Percentiles rank a stretch among this genome's conserved stretches.
phyloP scores from a whole-genome alignment of 1,140 invertebrate genomes.

The Phymorhynchus buccinoides region DNA sequence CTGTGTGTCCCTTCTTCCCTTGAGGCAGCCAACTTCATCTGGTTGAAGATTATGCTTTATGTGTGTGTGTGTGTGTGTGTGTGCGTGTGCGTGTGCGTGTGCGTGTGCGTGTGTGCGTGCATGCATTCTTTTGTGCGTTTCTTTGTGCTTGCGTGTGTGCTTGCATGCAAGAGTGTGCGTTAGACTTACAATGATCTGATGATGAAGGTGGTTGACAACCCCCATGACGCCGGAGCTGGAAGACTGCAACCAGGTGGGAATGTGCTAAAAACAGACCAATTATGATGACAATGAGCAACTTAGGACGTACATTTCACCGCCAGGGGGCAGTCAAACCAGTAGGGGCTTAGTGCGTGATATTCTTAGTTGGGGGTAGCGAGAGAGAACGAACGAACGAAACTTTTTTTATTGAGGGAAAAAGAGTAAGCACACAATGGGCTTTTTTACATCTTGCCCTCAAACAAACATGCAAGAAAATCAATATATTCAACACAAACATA shows the following conservation, averaged over 20 bases:
- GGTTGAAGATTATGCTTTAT: neutral
- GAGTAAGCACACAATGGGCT: neutral
- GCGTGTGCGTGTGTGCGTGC: neutral
- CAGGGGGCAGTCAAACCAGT: too few relatives aligned
- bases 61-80: neutral
- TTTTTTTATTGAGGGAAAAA: neutral
- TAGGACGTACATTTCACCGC: neutral
- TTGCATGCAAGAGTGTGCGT: neutral
- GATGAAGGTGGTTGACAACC: conserved; percentile 29
- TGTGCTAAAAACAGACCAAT: conserved; percentile 24
- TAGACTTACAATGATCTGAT: conserved; percentile 28
- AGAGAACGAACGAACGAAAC: neutral
- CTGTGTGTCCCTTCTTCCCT: too few relatives aligned
- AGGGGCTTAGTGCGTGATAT: too few relatives aligned
- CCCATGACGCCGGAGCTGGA: conserved; percentile 29
- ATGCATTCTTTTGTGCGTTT: neutral
- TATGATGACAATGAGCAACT: neutral
- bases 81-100: neutral
- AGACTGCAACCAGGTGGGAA: conserved; percentile 35
- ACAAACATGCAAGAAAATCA: too few relatives aligned
- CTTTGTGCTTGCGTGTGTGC: neutral
- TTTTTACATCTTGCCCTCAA: neutral
- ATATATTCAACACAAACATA: too few relatives aligned
- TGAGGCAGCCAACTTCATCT: too few relatives aligned
- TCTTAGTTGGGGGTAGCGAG: too few relatives aligned